A percentile compares a stretch with the other conserved stretches of the same genome.
These are phyloP conservation scores for Clarias fuscus DNA, from an alignment of 2,797 vertebrate genomes.

Conservation along the genomic window DNA sequence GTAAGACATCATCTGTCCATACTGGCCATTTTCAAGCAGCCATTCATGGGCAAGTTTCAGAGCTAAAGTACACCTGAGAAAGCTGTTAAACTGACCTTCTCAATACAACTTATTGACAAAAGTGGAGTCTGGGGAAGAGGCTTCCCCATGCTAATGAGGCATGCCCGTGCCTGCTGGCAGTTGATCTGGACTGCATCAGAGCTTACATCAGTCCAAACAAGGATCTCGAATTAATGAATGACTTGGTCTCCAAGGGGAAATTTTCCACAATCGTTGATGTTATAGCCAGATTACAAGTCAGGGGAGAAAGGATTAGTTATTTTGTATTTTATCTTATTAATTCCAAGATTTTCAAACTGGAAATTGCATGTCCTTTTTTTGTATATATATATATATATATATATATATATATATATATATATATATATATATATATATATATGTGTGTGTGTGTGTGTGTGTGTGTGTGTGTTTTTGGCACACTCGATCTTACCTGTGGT, in stretches of 20 bases:
- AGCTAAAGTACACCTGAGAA: background rate
- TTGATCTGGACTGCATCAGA: constrained; percentile 73
- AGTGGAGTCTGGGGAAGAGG: constrained; percentile 64
- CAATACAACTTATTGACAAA: constrained; percentile 58
- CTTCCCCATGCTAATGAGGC: constrained; percentile 72
- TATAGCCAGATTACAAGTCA: constrained; percentile 43
- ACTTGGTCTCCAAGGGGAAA: constrained; percentile 74
- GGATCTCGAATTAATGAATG: constrained; percentile 81
- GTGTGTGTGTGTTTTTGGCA: constrained; percentile 42
- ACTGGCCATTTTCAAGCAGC: background rate
- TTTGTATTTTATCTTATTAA: constrained; percentile 73
- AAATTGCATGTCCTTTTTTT: constrained; percentile 58
- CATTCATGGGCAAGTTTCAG: constrained; percentile 6
- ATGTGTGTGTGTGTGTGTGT: too few species aligned
- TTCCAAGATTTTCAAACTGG: constrained; percentile 65
- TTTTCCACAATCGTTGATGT: constrained; percentile 76
- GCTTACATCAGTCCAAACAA: constrained; percentile 80
- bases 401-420: too few species aligned
- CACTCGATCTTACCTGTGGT: background rate
- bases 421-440: too few species aligned
- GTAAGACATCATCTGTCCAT: background rate
- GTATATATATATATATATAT: too few species aligned
- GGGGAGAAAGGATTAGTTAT: constrained; percentile 53
- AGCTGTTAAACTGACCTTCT: constrained; percentile 38
- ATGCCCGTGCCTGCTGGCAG: constrained; percentile 72